These are phyloP conservation scores for Empidonax alnorum DNA, from an alignment of 2,113 vertebrate species.

Conservation along the genomic window DNA sequence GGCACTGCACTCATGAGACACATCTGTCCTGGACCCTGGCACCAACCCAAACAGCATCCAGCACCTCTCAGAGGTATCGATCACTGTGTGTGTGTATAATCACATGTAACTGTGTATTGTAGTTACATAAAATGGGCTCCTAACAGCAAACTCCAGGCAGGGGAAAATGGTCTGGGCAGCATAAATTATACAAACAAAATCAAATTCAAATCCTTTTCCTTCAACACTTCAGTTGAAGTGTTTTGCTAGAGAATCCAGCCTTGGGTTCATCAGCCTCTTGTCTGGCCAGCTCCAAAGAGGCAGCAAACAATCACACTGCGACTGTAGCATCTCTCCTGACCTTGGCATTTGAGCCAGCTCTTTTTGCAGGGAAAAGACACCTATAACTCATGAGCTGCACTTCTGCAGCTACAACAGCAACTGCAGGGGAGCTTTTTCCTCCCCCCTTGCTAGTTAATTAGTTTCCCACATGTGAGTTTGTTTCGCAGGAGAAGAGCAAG, in stretches of 20 bases:
- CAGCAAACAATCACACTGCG: not conserved
- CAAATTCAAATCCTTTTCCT: not conserved
- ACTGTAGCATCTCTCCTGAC: not conserved
- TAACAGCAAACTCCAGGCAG: not conserved
- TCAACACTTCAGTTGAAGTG: not conserved
- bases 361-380: not conserved
- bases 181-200: not conserved
- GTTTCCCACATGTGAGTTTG: accelerated
- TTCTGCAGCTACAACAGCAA: not conserved
- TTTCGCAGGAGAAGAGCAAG: not conserved
- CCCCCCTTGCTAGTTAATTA: not conserved
- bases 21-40: not conserved
- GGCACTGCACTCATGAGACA: not conserved
- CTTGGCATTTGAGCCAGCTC: not conserved
- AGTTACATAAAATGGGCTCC: not conserved
- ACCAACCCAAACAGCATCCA: not conserved
- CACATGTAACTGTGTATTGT: not conserved
- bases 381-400: not conserved
- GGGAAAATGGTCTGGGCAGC: not conserved
- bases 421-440: not conserved
- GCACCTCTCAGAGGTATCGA: not conserved
- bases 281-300: not conserved
- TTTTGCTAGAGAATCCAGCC: not conserved
- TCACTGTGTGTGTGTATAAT: not conserved
- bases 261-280: not conserved